Percentiles rank a stretch among this genome's conserved stretches.
phyloP scores from a whole-genome alignment of 2,113 vertebrate species.

The Amblyopsis rosae region DNA sequence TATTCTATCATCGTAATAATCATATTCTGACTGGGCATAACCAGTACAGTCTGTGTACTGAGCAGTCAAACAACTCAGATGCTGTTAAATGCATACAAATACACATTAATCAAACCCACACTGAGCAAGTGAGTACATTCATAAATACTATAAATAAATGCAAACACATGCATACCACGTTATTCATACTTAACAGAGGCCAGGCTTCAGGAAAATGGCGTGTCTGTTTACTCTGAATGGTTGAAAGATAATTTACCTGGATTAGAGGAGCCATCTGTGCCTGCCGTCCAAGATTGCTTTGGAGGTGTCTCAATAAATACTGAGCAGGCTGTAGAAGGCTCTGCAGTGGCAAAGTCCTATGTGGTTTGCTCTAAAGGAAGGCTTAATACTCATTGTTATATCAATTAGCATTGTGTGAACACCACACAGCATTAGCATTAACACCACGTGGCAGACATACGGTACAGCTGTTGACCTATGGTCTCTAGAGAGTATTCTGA shows the following conservation, averaged over 20 bases:
- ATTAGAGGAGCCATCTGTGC: slow-evolving; percentile 77
- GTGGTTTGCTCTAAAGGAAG: slow-evolving; percentile 35
- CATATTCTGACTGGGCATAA: no score
- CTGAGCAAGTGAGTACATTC: neutral
- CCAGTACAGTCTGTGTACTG: no score
- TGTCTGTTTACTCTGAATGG: slow-evolving; percentile 75
- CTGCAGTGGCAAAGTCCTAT: slow-evolving; percentile 37
- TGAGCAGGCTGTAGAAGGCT: slow-evolving; percentile 56
- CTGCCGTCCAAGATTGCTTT: slow-evolving; percentile 74
- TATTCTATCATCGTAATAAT: no score
- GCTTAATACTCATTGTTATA: slow-evolving; percentile 57
- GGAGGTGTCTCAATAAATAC: slow-evolving; percentile 76
- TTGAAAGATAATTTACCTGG: slow-evolving; percentile 79
- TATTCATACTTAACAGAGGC: slow-evolving; percentile 46
- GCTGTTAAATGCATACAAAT: slow-evolving; percentile 6
- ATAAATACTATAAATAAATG: neutral
- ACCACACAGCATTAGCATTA: slow-evolving; percentile 7
- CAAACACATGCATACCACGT: slow-evolving; percentile 14
- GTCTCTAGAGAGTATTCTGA: neutral
- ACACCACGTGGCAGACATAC: slow-evolving; percentile 16
- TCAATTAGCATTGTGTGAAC: slow-evolving; percentile 44
- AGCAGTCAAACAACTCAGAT: neutral
- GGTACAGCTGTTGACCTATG: slow-evolving; percentile 19
- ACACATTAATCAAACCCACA: neutral
- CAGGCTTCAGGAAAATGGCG: slow-evolving; percentile 59